Percentiles rank a stretch among this genome's conserved stretches.
Conservation (phyloP, 2,888 invertebrate genomes). For the Elegia similella region DNA sequence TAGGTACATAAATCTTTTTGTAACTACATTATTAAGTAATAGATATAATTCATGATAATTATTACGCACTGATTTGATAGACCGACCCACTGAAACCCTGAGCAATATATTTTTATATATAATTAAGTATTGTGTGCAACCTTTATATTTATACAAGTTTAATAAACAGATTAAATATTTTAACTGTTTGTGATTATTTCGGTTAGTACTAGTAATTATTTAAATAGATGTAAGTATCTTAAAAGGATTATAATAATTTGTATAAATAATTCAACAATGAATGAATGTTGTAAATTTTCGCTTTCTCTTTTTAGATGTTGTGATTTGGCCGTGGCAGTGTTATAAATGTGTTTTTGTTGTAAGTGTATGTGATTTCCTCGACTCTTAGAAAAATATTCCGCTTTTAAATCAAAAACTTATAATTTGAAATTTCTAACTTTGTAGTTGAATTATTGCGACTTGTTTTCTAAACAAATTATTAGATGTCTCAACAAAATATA, state of each 20-base stretch:
- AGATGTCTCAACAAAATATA: slow-evolving; percentile 19
- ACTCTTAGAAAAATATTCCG: slow-evolving; percentile 49
- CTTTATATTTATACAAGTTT: slow-evolving; percentile 67
- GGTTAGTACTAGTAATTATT: slow-evolving; percentile 59
- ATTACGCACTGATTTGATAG: slow-evolving; percentile 71
- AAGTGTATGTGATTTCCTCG: slow-evolving; percentile 65
- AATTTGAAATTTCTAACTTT: slow-evolving; percentile 34
- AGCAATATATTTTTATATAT: slow-evolving; percentile 80
- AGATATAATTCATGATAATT: slow-evolving; percentile 42
- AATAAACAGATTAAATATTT: slow-evolving; percentile 70
- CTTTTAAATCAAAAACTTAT: slow-evolving; percentile 27
- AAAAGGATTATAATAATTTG: slow-evolving; percentile 37
- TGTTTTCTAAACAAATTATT: slow-evolving; percentile 36
- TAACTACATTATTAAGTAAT: slow-evolving; percentile 28
- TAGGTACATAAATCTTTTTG: slow-evolving; percentile 21
- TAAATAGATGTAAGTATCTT: slow-evolving; percentile 48
- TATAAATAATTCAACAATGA: slow-evolving; percentile 36
- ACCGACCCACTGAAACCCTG: slow-evolving; percentile 76
- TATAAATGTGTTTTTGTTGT: slow-evolving; percentile 57
- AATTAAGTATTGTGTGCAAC: slow-evolving; percentile 71
- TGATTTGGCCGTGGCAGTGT: slow-evolving; percentile 62
- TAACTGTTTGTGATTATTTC: slow-evolving; percentile 68
- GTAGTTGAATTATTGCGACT: slow-evolving; percentile 43
- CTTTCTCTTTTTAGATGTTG: slow-evolving; percentile 71
- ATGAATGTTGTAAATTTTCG: slow-evolving; percentile 69